Conservation (phyloP, 2,888 invertebrate genomes). For the Glaucopsyche alexis region DNA sequence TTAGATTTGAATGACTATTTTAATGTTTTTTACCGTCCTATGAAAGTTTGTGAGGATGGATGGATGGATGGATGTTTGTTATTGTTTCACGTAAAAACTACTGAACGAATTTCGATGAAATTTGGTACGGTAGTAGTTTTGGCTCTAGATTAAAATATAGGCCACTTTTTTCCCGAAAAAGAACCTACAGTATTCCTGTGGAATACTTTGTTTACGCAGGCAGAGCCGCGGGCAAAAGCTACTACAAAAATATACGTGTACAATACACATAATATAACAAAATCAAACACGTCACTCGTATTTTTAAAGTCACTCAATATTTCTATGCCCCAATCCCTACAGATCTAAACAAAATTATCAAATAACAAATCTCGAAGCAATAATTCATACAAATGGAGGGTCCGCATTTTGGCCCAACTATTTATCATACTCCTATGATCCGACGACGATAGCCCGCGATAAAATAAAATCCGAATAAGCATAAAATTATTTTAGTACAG, state of each 20-base stretch:
- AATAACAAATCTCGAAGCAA: constrained; percentile 52
- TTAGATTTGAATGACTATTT: too few relatives aligned
- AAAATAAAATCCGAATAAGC: constrained; percentile 67
- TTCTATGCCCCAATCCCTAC: neutral
- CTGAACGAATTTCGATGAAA: too few relatives aligned
- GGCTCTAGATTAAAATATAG: too few relatives aligned
- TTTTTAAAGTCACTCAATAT: neutral
- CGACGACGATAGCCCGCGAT: constrained; percentile 70
- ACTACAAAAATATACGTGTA: neutral
- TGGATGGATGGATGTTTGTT: too few relatives aligned
- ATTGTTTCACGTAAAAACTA: too few relatives aligned
- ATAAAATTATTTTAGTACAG: constrained; percentile 65
- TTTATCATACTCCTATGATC: constrained; percentile 77
- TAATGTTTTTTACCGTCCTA: too few relatives aligned
- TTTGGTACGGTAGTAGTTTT: too few relatives aligned
- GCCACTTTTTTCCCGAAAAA: too few relatives aligned
- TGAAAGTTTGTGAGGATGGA: too few relatives aligned
- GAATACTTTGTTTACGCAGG: too few relatives aligned
- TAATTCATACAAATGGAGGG: constrained; percentile 65
- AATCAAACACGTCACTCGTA: neutral
- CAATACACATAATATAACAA: neutral
- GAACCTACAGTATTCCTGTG: too few relatives aligned
- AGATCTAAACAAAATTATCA: constrained; percentile 20
- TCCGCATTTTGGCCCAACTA: constrained; percentile 60
- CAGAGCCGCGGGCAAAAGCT: too few relatives aligned